Percentiles rank a stretch among this genome's conserved stretches.
Evolutionary conservation across 2,888 invertebrate species (phyloP).

Genomic region (Archips crataeganus): DNA sequence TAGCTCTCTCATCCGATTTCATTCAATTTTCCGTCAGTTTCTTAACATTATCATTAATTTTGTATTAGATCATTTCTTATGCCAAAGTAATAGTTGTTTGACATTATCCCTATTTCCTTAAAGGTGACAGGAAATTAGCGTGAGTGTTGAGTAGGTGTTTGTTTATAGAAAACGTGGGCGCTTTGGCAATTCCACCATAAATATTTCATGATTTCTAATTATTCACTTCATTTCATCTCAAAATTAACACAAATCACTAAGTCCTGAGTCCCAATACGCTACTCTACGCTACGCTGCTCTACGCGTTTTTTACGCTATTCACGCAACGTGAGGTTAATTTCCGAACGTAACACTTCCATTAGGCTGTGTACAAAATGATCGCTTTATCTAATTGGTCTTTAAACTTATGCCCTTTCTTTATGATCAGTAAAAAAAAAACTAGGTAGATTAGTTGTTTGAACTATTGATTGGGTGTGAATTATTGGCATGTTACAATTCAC

Average conservation of each 20-base stretch:
- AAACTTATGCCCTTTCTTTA: too few relatives aligned
- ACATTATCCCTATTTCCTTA: not conserved
- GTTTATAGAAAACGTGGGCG: not conserved
- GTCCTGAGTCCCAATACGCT: too few relatives aligned
- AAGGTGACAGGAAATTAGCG: not conserved
- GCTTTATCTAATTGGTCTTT: not conserved
- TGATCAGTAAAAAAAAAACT: too few relatives aligned
- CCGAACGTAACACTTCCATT: slow-evolving; percentile 54
- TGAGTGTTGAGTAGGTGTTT: not conserved
- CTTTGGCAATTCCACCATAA: not conserved
- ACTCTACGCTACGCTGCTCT: too few relatives aligned
- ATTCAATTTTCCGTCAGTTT: too few relatives aligned
- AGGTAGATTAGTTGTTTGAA: too few relatives aligned
- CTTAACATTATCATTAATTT: too few relatives aligned
- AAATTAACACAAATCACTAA: too few relatives aligned
- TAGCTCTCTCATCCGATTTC: too few relatives aligned
- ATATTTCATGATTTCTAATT: not conserved
- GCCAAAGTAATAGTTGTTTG: not conserved
- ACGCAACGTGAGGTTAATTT: slow-evolving; percentile 60
- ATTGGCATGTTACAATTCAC: too few relatives aligned
- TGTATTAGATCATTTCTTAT: not conserved
- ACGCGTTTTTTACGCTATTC: too few relatives aligned
- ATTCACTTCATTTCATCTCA: not conserved
- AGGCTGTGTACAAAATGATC: slow-evolving; percentile 46
- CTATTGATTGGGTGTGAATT: too few relatives aligned